Base-by-base conservation (phyloP, 2,113 vertebrate genomes). In the Gopherus evgoodei region DNA sequence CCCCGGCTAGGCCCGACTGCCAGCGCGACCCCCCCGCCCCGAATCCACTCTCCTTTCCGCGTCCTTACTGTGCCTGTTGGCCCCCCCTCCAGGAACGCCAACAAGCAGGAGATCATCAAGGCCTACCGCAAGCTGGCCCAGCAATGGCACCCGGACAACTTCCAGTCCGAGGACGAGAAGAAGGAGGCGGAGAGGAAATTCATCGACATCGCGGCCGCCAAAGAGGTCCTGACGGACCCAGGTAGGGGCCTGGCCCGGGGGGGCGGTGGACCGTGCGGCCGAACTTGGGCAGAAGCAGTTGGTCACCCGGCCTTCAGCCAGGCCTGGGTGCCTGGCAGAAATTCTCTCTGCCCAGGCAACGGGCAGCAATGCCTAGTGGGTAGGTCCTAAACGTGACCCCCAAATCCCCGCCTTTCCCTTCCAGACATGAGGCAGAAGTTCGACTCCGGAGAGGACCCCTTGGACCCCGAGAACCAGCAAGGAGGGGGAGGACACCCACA, bases 361-460 rank as follows among this genome's bases (percentile, higher is more conserved):
- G n/a, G n/a, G 76, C 21, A n/a, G 31, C 31, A 35, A 4, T 44
- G 21, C 44, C 72, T 47, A 78, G 42, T 79, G 76, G 76, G 35
- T 19, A 38, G 35, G 22, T 6, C 22, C 76, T 21, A 29, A 11
- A 9, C 14, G 5, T 52, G 44, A 10, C 44, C 42, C 17, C 24
- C 16, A 16, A 31, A 35, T 9, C 11, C 27, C 81, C 57, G 44
- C 3, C 44, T 76, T 78, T 86, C 81, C 29, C 57, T 87, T 17
- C 12, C 96, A 99, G 98, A 99, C 95, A 98, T 98, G 98, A 97
- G 99, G 62, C 98, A 99, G 97, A 99, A 99, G 95, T 98, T 99
- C 10, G 99, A 99, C n/a, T 98, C 98, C 0, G 99, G 99, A 0
- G 99, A 99, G 76, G 99, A 99, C 87, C 99, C 99, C 1, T 94